Evolutionary conservation across 2,113 vertebrate genomes (phyloP), one percentile per base, ranked within the genome.

Genomic region (Clupea harengus): DNA sequence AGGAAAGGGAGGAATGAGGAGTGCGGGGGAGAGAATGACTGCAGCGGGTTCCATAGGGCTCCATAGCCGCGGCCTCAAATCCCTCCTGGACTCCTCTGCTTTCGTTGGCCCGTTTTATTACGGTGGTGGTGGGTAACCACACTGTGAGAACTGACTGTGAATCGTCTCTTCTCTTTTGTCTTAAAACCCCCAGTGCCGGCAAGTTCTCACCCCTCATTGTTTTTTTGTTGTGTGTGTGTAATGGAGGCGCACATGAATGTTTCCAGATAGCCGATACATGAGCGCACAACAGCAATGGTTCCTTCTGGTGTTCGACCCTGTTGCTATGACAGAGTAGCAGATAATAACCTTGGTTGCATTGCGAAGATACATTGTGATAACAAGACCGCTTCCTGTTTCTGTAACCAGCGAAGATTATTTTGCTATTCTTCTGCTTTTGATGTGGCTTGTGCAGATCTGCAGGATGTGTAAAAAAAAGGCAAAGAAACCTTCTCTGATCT

Each of bases 1-100:
- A 90, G 90, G 89, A 92, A 92, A 57, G 78, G 64, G 86, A 82
- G n/a, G 87, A 82, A 52, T 18, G 86, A 89, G 88, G 81, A 86
- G 89, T 87, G 25, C 25, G n/a, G 32, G 64, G 13, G 64, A 72
- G 72, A 85, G 85, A 88, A 90, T n/a, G n/a, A n/a, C n/a, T n/a
- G n/a, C n/a, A n/a, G n/a, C n/a, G n/a, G n/a, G n/a, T n/a, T n/a
- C n/a, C n/a, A n/a, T n/a, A n/a, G n/a, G n/a, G 17, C 15, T 3
- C 52, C 13, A 54, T 6, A n/a, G n/a, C n/a, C n/a, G n/a, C 4
- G 47, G 52, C 13, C 52, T 18, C 17, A 11, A 54, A 18, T 54
- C 13, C 52, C 52, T 54, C 52, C 52, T 54, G 52, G 52, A 54
- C 52, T 18, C 52, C 5, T n/a, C 57, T 64, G 57, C 57, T 64